Evolutionary conservation across 1,140 invertebrate genomes (phyloP).

Genomic region (Tyrophagus putrescentiae): DNA sequence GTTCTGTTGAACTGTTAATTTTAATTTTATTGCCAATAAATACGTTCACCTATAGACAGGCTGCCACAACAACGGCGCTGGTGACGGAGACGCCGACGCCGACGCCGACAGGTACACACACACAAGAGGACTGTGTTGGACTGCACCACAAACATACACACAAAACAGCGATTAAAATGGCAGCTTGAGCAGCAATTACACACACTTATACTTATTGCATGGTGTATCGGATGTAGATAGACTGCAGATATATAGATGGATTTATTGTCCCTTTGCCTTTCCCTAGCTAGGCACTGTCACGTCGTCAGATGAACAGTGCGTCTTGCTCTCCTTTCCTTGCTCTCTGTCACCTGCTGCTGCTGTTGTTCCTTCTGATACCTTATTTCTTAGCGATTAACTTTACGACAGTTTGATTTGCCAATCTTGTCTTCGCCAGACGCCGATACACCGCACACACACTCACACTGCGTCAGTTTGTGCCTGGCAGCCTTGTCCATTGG

Average conservation of each 20-base stretch:
- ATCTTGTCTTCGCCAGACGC: conserved; percentile 4
- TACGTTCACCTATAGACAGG: background rate
- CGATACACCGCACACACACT: no score
- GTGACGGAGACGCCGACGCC: background rate
- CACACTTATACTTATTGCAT: no score
- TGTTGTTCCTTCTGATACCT: no score
- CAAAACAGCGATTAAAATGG: conserved; percentile 8
- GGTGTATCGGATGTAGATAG: no score
- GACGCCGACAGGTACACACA: no score
- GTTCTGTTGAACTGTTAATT: conserved; percentile 10
- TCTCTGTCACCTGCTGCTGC: background rate
- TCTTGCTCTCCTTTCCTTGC: background rate
- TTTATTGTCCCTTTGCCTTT: background rate
- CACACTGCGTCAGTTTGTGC: no score
- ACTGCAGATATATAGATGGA: conserved; percentile 2
- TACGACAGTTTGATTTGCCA: conserved; percentile 15
- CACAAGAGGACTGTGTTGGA: no score
- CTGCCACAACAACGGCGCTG: background rate
- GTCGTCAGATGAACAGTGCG: no score
- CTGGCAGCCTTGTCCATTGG: background rate
- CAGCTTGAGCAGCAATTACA: conserved; percentile 12
- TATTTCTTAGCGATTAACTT: conserved; percentile 8
- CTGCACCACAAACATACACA: background rate
- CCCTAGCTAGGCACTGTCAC: no score
- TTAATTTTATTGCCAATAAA: conserved; percentile 19